phyloP scores from a whole-genome alignment of 2,797 vertebrate species.

The Calcarius lapponicus region DNA sequence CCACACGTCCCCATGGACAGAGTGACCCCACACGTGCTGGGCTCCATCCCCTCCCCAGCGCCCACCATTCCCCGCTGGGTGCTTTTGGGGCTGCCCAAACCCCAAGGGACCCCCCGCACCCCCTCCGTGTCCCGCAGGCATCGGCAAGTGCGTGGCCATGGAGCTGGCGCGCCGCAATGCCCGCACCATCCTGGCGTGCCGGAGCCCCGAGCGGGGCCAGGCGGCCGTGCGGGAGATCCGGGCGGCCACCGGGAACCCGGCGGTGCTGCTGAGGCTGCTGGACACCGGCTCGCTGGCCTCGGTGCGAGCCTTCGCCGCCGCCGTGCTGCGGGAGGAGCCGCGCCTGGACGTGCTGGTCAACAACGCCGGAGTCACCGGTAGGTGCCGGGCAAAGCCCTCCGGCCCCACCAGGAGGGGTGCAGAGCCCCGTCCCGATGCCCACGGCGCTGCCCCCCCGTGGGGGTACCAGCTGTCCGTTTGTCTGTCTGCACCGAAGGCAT shows the following conservation, averaged over 20 bases:
- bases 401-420: accelerated
- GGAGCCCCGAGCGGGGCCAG: slow-evolving; percentile 71
- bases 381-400: accelerated
- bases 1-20: not conserved
- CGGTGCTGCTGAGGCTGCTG: slow-evolving; percentile 78
- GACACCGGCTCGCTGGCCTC: slow-evolving; percentile 85
- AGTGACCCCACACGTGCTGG: accelerated
- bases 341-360: slow-evolving; percentile 87
- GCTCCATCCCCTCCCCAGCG: accelerated
- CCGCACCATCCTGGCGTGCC: slow-evolving; percentile 86
- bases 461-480: no score
- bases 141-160: slow-evolving; percentile 83
- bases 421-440: accelerated
- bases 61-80: not conserved
- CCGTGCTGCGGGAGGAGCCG: slow-evolving; percentile 77
- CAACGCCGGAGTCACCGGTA: slow-evolving; percentile 84
- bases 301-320: slow-evolving; percentile 75
- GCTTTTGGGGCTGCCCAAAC: not conserved
- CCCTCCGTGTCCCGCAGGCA: slow-evolving; percentile 66
- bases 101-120: accelerated
- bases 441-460: no score
- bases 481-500: no score
- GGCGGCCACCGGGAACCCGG: slow-evolving; percentile 71
- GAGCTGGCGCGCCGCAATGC: slow-evolving; percentile 85
- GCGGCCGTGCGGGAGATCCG: slow-evolving; percentile 78